Evolutionary conservation across 2,797 vertebrate species (phyloP), one percentile per base, ranked within the genome.

Genomic region (Kryptopterus vitreolus): DNA sequence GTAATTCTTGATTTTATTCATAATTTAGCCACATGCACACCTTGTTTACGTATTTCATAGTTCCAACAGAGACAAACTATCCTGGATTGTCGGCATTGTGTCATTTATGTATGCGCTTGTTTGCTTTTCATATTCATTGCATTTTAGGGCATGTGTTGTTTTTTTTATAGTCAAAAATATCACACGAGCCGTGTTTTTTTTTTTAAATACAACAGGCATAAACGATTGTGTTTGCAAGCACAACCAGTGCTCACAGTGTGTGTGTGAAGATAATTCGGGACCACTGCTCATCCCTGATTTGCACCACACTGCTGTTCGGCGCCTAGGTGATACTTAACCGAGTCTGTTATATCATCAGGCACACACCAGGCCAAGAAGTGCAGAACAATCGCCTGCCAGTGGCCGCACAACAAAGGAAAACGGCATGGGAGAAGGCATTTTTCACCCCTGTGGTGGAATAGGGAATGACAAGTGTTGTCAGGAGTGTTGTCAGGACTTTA

Each of bases 401-500:
- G 85, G 82, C 79, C 78, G 80, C 55, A 77, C 53, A 83, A 82
- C 58, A 80, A 83, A 76, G 50, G 24, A 20, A 81, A 79, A 33
- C 20, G 55, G 76, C 75, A 66, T 66, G 13, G 24, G 13, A 62
- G 50, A 57, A 82, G 75, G 71, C 61, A 72, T 79, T 85, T 84
- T 84, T 84, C 74, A 79, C 74, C 66, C 66, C 59, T 77, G 74
- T 85, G 77, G 62, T 46, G 26, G 79, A 85, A 78, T 82, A 66
- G 76, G 69, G 74, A 87, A 82, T 55, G 80, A 84, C 85, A 84
- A 78, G 77, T 85, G 81, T 81, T 84, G 81, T 85, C 84, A 84
- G 73, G 79, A 85, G 81, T 82, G 72, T 76, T 33, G 76, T 63
- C 80, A 74, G 81, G 80, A 84, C 82, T 81, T 83, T 74, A 81